Evolutionary conservation across 2,113 vertebrate species (phyloP).

Genomic region (Cololabis saira): DNA sequence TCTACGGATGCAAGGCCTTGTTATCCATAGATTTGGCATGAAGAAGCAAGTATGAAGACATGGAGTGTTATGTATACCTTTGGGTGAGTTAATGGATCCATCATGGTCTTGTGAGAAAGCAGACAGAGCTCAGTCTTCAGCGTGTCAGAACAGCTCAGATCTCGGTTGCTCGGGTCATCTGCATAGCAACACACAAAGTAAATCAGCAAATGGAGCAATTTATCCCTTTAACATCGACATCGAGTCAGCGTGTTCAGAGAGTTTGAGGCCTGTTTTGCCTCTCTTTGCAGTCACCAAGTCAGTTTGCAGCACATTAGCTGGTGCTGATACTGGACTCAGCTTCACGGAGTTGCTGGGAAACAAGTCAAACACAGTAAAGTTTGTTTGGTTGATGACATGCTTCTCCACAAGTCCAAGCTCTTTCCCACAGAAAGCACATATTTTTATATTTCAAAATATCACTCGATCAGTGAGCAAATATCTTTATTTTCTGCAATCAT

Average conservation of each 20-base stretch:
- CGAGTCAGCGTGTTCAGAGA: constrained; percentile 8
- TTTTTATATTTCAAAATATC: constrained; percentile 73
- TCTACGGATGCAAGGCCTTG: not conserved
- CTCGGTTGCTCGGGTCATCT: constrained; percentile 72
- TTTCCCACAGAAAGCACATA: constrained; percentile 79
- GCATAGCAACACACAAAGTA: constrained; percentile 31
- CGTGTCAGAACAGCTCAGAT: constrained; percentile 51
- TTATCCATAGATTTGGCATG: constrained; percentile 24
- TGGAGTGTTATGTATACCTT: constrained; percentile 53
- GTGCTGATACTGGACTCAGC: constrained; percentile 63
- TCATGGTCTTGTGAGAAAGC: constrained; percentile 49
- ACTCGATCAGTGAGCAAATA: constrained; percentile 63
- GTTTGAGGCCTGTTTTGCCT: not conserved
- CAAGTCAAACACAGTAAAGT: constrained; percentile 61
- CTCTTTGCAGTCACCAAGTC: constrained; percentile 37
- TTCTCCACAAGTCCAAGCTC: constrained; percentile 69
- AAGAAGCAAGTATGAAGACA: constrained; percentile 9
- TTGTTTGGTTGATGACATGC: constrained; percentile 71
- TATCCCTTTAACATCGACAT: constrained; percentile 10
- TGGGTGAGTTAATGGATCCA: constrained; percentile 60
- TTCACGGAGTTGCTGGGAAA: constrained; percentile 63
- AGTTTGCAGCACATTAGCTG: constrained; percentile 49
- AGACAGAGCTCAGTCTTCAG: constrained; percentile 60
- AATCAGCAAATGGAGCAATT: constrained; percentile 30
- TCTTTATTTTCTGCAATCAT: constrained; percentile 65